Base-by-base conservation (phyloP, 2,888 invertebrate species). In the Lasioglossum oenotherae region DNA sequence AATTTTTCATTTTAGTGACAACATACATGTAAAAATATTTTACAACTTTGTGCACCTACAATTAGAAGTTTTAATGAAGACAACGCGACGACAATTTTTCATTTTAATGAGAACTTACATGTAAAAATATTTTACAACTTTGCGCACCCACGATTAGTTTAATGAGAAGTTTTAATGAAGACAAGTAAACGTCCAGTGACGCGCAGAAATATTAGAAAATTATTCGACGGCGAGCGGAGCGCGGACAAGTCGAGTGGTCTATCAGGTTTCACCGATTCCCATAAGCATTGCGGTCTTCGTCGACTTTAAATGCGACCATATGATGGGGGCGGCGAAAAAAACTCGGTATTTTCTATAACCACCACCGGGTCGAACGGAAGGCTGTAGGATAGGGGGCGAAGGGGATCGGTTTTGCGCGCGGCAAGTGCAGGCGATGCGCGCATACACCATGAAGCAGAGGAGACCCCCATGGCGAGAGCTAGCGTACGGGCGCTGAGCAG, bases 251-350 rank as follows among this genome's bases (percentile, higher is more conserved):
- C 49, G 31, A 74, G 49, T 73, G 60, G 60, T 69, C 16, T 14
- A 64, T 57, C n/a, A 14, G 46, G 86, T 84, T 76, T 73, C 75
- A 78, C 10, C 80, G 67, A 87, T 69, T 82, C 87, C 89, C 89
- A 90, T 87, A 90, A 91, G 90, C 90, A 88, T 90, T 90, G 92
- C 91, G 92, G 92, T 93, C 93, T 91, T 89, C 88, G 90, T 90
- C 83, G 88, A 91, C 88, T 93, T 93, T 93, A 93, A 94, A 93
- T 90, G 92, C 92, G 91, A 94, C 92, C 93, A 93, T 93, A 94
- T 93, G 94, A 93, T 92, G 91, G 86, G 92, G 90, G 92, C 72
- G 91, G 87, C 84, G 89, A 91, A 92, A 74, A 73, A 93, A 94
- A 92, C 86, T 89, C 83, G 90, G 88, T 90, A 89, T 88, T 89